phyloP scores from a whole-genome alignment of 2,888 invertebrate species.

The Azorinus chamasolen region DNA sequence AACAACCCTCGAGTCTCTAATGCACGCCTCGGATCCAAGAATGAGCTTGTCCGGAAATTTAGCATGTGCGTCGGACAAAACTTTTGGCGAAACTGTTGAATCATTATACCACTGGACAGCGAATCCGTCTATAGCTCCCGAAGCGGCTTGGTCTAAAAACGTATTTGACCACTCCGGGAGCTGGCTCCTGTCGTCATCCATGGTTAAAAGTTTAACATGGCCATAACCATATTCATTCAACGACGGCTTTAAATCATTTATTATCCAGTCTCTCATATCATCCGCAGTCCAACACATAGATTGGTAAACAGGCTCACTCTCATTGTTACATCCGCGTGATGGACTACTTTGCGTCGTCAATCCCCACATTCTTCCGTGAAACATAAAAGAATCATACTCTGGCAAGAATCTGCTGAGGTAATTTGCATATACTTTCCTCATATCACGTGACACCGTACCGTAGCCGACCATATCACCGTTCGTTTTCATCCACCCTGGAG shows the following conservation, averaged over 20 bases:
- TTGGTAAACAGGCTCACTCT: conserved; percentile 88
- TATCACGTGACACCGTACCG: conserved; percentile 76
- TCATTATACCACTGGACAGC: conserved; percentile 93
- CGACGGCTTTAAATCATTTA: conserved; percentile 91
- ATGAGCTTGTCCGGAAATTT: conserved; percentile 89
- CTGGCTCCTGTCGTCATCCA: conserved; percentile 91
- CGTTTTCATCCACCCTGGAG: conserved; percentile 51
- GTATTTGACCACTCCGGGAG: conserved; percentile 90
- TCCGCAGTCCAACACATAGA: conserved; percentile 92
- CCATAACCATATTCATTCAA: conserved; percentile 89
- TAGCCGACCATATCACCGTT: conserved; percentile 76
- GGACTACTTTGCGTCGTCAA: conserved; percentile 96
- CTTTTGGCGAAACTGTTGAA: conserved; percentile 89
- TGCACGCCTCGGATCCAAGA: conserved; percentile 94
- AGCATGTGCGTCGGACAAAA: conserved; percentile 89
- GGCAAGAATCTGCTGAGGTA: conserved; percentile 89
- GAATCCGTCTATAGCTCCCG: conserved; percentile 90
- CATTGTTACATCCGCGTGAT: conserved; percentile 85
- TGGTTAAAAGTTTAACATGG: conserved; percentile 90
- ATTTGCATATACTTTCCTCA: conserved; percentile 70
- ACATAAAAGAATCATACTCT: conserved; percentile 89
- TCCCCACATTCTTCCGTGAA: conserved; percentile 90
- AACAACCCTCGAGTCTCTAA: conserved; percentile 87
- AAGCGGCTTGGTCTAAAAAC: conserved; percentile 79
- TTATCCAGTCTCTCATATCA: conserved; percentile 90